These are phyloP conservation scores for Merluccius polli DNA, from an alignment of 2,797 vertebrate species.

Conservation along the genomic window DNA sequence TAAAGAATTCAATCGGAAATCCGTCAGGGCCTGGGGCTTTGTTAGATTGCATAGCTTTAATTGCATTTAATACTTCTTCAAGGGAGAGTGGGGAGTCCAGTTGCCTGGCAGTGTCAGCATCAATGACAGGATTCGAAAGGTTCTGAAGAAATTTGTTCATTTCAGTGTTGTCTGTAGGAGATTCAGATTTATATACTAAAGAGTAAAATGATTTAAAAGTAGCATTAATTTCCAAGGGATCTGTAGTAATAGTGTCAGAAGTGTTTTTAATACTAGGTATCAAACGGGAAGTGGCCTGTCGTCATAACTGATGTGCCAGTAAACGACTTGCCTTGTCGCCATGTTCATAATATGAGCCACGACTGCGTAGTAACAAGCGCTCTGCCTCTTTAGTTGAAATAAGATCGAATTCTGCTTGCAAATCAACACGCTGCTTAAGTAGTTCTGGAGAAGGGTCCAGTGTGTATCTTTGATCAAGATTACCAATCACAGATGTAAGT, in stretches of 20 bases:
- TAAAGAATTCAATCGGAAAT: too few relatives aligned
- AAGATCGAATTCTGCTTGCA: background rate
- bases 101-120: too few relatives aligned
- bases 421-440: background rate
- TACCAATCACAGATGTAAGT: background rate
- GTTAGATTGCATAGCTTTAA: too few relatives aligned
- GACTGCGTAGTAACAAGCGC: background rate
- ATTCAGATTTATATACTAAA: slow-evolving; percentile 15
- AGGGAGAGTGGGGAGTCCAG: too few relatives aligned
- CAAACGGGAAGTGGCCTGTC: background rate
- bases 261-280: slow-evolving; percentile 14
- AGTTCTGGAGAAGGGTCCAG: background rate
- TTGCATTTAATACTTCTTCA: too few relatives aligned
- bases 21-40: too few relatives aligned
- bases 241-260: background rate
- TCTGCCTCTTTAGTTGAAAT: background rate
- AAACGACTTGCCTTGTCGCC: background rate
- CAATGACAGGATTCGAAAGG: too few relatives aligned
- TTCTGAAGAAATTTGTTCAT: slow-evolving; percentile 3
- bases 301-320: slow-evolving; percentile 14
- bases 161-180: background rate
- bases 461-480: background rate
- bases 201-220: slow-evolving; percentile 12
- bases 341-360: background rate
- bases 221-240: slow-evolving; percentile 12